Conservation (phyloP, 1,140 invertebrate genomes). For the Sesamia nonagrioides region DNA sequence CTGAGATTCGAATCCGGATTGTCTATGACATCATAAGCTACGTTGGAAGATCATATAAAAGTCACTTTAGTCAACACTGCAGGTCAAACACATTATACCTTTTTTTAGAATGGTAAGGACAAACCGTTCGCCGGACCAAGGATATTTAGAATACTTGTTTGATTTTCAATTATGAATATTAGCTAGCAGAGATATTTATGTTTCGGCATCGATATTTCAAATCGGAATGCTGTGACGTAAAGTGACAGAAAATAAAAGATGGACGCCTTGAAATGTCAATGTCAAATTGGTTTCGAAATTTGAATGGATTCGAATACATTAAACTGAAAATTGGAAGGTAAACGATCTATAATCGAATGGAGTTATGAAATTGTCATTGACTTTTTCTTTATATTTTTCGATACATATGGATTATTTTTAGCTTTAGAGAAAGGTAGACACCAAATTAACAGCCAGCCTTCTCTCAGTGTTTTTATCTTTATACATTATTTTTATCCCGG, state of each 20-base stretch:
- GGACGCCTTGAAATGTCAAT: constrained; percentile 3
- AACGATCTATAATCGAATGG: no score
- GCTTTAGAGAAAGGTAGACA: no score
- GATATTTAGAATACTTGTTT: not conserved
- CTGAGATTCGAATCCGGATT: constrained; percentile 15
- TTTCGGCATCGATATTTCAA: not conserved
- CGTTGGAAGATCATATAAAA: constrained; percentile 27
- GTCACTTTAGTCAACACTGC: constrained; percentile 4
- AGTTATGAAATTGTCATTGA: no score
- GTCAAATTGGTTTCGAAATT: not conserved
- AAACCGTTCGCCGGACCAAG: constrained; percentile 13
- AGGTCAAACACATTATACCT: constrained; percentile 35
- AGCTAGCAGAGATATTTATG: not conserved
- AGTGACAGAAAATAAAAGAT: constrained; percentile 2
- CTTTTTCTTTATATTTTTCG: no score
- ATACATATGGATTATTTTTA: no score
- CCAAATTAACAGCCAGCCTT: no score
- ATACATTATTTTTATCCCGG: no score
- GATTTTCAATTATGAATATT: not conserved
- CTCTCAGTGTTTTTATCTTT: no score
- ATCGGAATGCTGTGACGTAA: not conserved
- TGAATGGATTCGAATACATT: not conserved
- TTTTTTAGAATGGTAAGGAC: constrained; percentile 29
- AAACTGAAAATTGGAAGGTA: not conserved
- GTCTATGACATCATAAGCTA: constrained; percentile 21